phyloP scores from a whole-genome alignment of 2,888 invertebrate species.

The Acleris sparsana region DNA sequence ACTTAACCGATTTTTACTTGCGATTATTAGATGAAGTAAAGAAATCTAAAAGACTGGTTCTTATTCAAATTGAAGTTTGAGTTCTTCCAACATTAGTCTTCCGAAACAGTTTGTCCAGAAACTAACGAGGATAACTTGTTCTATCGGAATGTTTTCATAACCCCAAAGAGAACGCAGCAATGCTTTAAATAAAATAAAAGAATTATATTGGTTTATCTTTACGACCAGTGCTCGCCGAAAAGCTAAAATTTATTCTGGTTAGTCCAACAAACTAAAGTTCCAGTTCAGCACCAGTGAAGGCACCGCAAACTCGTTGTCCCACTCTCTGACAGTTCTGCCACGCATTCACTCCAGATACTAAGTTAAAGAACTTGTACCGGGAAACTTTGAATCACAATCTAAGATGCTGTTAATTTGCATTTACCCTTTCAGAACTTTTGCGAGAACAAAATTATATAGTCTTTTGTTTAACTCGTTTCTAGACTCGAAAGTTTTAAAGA shows the following conservation, averaged over 20 bases:
- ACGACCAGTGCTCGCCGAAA: background rate
- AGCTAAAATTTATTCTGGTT: background rate
- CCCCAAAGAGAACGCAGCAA: no score
- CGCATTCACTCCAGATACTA: slow-evolving; percentile 29
- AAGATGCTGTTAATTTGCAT: slow-evolving; percentile 35
- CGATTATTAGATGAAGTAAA: background rate
- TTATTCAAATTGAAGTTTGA: no score
- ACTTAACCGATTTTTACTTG: background rate
- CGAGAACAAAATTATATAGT: slow-evolving; percentile 25
- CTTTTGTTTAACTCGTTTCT: slow-evolving; percentile 22
- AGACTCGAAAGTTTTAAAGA: slow-evolving; percentile 6
- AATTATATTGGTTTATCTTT: no score
- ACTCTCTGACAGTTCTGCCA: slow-evolving; percentile 15
- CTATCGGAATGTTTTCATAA: no score
- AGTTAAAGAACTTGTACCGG: slow-evolving; percentile 26
- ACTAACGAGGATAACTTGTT: no score
- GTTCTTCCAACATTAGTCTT: no score
- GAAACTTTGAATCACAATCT: slow-evolving; percentile 35
- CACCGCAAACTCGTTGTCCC: slow-evolving; percentile 15
- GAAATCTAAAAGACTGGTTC: background rate
- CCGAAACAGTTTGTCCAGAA: no score
- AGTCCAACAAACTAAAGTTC: slow-evolving; percentile 7
- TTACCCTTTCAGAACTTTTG: slow-evolving; percentile 26
- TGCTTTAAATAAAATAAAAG: no score
- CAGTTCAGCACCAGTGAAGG: slow-evolving; percentile 6